phyloP scores from a whole-genome alignment of 2,113 vertebrate species.

The Fulica atra region DNA sequence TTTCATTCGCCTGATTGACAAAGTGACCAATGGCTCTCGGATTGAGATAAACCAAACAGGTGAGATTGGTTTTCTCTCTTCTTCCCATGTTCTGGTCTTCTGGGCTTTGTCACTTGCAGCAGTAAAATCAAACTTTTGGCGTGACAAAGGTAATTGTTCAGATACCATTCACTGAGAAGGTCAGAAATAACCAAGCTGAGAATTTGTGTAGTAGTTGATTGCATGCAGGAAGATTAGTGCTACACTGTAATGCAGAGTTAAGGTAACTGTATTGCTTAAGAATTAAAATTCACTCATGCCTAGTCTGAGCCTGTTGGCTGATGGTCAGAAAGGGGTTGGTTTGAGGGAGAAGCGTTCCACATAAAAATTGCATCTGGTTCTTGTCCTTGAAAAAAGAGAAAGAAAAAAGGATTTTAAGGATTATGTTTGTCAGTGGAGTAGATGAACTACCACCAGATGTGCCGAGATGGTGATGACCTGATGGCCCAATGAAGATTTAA shows the following conservation, averaged over 20 bases:
- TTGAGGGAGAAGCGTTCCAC: neutral
- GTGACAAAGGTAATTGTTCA: neutral
- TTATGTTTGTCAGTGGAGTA: neutral
- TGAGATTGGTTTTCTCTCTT: slow-evolving; percentile 55
- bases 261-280: neutral
- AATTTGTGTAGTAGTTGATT: neutral
- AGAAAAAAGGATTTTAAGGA: too few relatives aligned
- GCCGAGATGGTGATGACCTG: neutral
- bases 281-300: neutral
- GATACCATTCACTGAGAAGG: neutral
- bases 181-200: neutral
- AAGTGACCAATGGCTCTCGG: slow-evolving; percentile 93
- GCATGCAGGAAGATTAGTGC: neutral
- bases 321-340: neutral
- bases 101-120: neutral
- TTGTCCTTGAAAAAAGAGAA: neutral
- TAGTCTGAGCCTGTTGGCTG: too few relatives aligned
- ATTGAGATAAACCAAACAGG: slow-evolving; percentile 99
- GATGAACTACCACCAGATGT: neutral
- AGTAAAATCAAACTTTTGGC: neutral
- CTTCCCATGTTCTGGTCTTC: neutral
- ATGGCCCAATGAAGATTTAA: neutral
- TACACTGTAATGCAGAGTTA: neutral
- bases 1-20: slow-evolving; percentile 93
- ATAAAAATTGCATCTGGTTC: neutral